A percentile compares a stretch with the other conserved stretches of the same genome.
Evolutionary conservation across 2,888 invertebrate species (phyloP).

Genomic region (Theristus sp.): DNA sequence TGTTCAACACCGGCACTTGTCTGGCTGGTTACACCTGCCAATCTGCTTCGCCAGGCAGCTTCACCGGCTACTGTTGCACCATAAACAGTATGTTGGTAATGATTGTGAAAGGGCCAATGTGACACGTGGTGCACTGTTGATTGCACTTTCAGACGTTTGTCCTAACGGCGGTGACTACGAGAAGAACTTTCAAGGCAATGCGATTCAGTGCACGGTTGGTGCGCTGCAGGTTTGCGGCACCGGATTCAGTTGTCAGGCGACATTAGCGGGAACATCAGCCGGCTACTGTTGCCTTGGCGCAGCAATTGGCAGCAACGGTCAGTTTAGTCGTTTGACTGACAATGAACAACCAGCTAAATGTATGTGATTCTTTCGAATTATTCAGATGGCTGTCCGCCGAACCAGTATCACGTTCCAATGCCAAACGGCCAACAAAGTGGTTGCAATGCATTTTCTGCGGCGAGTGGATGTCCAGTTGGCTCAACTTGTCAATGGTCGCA

Average conservation of each 20-base stretch:
- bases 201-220: neutral
- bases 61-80: constrained; percentile 6
- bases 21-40: constrained; percentile 6
- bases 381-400: neutral
- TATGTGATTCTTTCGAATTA: neutral
- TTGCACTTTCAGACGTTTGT: constrained; percentile 1
- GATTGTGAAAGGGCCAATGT: no score
- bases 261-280: neutral
- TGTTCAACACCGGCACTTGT: neutral
- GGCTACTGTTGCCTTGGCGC: neutral
- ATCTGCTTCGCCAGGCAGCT: neutral
- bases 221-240: neutral
- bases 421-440: neutral
- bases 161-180: neutral
- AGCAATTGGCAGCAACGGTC: neutral
- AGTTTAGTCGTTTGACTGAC: neutral
- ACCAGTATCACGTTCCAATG: neutral
- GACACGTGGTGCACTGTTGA: no score
- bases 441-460: neutral
- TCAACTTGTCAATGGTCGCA: neutral
- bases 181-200: neutral
- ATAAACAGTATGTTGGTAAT: neutral
- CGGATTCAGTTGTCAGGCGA: neutral
- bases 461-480: neutral
- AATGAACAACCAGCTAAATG: no score